phyloP scores from a whole-genome alignment of 1,140 invertebrate genomes.

The Drosophila bipectinata region DNA sequence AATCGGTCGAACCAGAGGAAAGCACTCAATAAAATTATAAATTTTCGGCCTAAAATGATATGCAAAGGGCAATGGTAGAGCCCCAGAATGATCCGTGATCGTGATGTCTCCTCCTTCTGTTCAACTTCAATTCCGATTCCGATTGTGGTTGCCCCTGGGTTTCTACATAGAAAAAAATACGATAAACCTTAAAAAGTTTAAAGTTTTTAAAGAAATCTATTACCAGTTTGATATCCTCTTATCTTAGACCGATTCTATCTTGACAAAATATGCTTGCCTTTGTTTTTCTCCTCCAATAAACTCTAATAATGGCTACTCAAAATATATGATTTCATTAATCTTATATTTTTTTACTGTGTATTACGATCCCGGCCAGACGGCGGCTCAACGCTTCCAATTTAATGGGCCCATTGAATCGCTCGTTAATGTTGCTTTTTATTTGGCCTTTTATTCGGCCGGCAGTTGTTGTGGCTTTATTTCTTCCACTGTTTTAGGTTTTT shows the following conservation, averaged over 20 bases:
- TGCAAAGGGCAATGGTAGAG: slow-evolving; percentile 55
- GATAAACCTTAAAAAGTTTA: not conserved
- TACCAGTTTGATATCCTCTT: too few relatives aligned
- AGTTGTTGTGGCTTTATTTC: slow-evolving; percentile 38
- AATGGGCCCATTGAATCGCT: slow-evolving; percentile 78
- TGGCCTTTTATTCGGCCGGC: slow-evolving; percentile 62
- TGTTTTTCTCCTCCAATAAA: not conserved
- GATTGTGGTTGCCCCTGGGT: not conserved
- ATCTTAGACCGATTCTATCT: not conserved
- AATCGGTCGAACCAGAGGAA: slow-evolving; percentile 13
- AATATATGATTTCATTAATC: not conserved
- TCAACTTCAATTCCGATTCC: slow-evolving; percentile 27
- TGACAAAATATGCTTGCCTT: not conserved
- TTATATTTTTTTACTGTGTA: slow-evolving; percentile 3
- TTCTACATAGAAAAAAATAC: slow-evolving; percentile 2
- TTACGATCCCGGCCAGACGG: slow-evolving; percentile 59
- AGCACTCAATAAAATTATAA: slow-evolving; percentile 77
- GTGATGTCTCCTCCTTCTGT: slow-evolving; percentile 29
- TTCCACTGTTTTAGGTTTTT: slow-evolving; percentile 34
- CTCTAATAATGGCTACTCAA: not conserved
- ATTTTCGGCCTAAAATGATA: slow-evolving; percentile 70
- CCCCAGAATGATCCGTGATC: slow-evolving; percentile 44
- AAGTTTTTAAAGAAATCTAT: too few relatives aligned
- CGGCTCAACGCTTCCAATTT: slow-evolving; percentile 61
- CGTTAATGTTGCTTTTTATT: slow-evolving; percentile 81